phyloP scores from a whole-genome alignment of 1,140 invertebrate genomes.

The Heliconius melpomene region DNA sequence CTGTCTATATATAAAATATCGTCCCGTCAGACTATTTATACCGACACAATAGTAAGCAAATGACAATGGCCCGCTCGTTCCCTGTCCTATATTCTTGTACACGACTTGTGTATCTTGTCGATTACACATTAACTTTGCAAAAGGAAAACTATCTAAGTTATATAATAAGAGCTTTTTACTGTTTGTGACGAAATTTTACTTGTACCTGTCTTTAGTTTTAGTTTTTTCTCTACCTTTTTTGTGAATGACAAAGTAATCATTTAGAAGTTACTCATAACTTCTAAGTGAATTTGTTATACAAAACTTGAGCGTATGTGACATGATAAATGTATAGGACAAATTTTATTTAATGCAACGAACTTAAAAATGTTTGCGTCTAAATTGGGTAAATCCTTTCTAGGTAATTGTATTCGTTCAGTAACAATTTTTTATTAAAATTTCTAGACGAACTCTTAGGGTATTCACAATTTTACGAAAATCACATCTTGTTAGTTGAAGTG shows the following conservation, averaged over 20 bases:
- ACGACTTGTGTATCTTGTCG: background rate
- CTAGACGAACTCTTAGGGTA: background rate
- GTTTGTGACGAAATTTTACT: background rate
- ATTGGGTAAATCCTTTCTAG: background rate
- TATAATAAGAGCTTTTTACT: background rate
- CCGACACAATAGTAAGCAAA: constrained; percentile 11
- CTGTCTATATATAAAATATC: constrained; percentile 1
- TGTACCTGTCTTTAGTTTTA: background rate
- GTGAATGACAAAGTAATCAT: background rate
- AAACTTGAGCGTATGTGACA: background rate
- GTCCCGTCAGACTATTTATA: constrained; percentile 14
- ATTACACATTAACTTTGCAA: background rate
- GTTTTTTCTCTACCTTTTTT: background rate
- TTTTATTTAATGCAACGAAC: no score
- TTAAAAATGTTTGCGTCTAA: background rate
- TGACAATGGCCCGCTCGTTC: constrained; percentile 12
- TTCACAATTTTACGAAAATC: background rate
- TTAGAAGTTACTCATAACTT: background rate
- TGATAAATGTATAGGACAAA: background rate
- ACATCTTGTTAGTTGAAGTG: background rate
- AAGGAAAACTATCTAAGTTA: background rate
- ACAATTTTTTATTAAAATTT: background rate
- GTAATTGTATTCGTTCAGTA: background rate
- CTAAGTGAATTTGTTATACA: background rate
- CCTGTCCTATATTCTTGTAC: constrained; percentile 16